Evolutionary conservation across 2,888 invertebrate genomes (phyloP).

Genomic region (Aromia moschata): DNA sequence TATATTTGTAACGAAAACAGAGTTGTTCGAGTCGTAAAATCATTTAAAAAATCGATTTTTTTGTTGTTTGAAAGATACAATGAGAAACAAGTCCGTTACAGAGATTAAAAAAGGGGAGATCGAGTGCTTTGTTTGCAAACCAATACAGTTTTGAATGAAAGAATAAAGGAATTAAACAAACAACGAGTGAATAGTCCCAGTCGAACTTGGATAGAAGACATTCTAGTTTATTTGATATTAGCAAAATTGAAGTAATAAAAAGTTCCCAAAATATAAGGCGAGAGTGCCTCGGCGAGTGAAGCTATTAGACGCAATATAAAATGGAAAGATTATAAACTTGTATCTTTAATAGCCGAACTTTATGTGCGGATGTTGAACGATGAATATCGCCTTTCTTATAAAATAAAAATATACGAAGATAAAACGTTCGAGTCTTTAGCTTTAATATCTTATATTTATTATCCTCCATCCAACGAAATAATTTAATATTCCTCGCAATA

Average conservation of each 20-base stretch:
- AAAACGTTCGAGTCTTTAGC: constrained; percentile 56
- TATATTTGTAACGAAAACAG: too few relatives aligned
- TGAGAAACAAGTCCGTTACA: constrained; percentile 9
- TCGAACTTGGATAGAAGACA: constrained; percentile 39
- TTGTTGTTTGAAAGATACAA: constrained; percentile 1
- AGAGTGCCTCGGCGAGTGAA: constrained; percentile 43
- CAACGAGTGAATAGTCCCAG: constrained; percentile 33
- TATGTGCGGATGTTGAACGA: constrained; percentile 62
- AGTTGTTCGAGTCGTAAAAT: too few relatives aligned
- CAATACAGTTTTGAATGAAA: constrained; percentile 17
- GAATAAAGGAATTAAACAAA: constrained; percentile 26
- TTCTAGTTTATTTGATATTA: constrained; percentile 58
- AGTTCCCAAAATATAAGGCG: constrained; percentile 64
- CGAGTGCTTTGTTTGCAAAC: constrained; percentile 12
- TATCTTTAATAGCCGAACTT: constrained; percentile 63
- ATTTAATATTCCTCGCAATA: constrained; percentile 64
- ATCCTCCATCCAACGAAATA: constrained; percentile 60
- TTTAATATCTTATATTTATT: constrained; percentile 64
- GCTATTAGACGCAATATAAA: constrained; percentile 60
- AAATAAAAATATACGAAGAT: constrained; percentile 58
- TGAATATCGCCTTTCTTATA: constrained; percentile 60
- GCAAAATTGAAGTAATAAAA: constrained; percentile 66
- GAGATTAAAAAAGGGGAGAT: neutral
- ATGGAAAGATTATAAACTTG: constrained; percentile 63
- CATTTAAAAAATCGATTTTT: constrained; percentile 1